Evolutionary conservation across 2,888 invertebrate genomes (phyloP).

Genomic region (Spilarctia lutea): DNA sequence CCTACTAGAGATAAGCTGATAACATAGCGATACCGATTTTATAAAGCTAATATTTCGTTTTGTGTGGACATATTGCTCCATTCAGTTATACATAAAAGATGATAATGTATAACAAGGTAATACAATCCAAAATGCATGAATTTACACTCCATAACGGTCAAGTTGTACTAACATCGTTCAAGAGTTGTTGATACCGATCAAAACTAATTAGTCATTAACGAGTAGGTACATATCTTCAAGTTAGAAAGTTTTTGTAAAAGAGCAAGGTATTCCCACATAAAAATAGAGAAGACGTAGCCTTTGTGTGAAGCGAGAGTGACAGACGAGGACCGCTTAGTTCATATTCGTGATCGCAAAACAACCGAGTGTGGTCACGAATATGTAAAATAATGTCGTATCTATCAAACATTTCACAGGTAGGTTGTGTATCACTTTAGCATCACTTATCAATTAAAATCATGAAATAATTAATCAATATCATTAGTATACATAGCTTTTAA

Average conservation of each 20-base stretch:
- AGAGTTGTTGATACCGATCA: conserved; percentile 9
- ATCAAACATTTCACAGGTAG: conserved; percentile 62
- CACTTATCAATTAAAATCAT: conserved; percentile 27
- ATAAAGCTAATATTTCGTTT: conserved; percentile 71
- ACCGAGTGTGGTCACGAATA: conserved; percentile 77
- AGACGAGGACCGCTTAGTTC: conserved; percentile 62
- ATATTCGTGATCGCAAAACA: conserved; percentile 69
- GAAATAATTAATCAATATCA: conserved; percentile 8
- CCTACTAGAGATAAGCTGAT: conserved; percentile 80
- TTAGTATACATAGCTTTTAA: background rate
- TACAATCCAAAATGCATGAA: background rate
- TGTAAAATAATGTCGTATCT: conserved; percentile 76
- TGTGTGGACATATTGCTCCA: conserved; percentile 55
- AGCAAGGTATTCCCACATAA: conserved; percentile 64
- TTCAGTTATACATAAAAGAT: conserved; percentile 32
- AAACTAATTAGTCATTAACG: conserved; percentile 26
- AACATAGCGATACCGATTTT: conserved; percentile 77
- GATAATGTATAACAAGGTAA: conserved; percentile 14
- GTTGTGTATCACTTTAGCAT: conserved; percentile 56
- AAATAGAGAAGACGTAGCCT: conserved; percentile 65
- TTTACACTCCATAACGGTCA: conserved; percentile 3
- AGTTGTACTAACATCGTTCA: conserved; percentile 12
- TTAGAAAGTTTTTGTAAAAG: conserved; percentile 64
- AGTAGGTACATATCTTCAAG: conserved; percentile 38
- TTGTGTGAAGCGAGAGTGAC: conserved; percentile 70